Conservation (phyloP, 2,113 vertebrate genomes). For the Myotis lucifugus region DNA sequence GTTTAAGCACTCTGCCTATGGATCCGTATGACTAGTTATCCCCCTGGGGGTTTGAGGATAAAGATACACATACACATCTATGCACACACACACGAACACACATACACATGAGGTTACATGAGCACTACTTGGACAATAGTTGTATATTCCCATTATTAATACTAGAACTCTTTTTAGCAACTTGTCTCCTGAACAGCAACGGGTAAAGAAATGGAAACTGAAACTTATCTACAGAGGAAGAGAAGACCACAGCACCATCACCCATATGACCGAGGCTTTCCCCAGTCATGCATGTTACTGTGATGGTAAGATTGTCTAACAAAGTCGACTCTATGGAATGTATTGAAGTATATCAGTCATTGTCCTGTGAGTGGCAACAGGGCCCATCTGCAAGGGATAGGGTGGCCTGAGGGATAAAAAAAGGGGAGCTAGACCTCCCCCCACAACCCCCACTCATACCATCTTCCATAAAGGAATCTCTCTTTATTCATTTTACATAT, state of each 20-base stretch:
- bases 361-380: background rate
- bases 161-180: background rate
- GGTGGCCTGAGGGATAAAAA: background rate
- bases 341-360: background rate
- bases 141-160: background rate
- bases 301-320: background rate
- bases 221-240: background rate
- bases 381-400: background rate
- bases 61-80: background rate
- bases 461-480: background rate
- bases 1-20: background rate
- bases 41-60: fast-evolving
- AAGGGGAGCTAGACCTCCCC: background rate
- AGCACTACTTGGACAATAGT: background rate
- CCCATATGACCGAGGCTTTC: background rate
- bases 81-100: background rate
- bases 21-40: background rate
- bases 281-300: background rate
- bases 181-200: background rate
- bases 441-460: too few species aligned
- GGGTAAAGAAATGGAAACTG: background rate
- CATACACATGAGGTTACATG: fast-evolving
- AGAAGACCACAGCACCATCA: background rate
- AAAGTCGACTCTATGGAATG: background rate
- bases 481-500: background rate